Base-by-base conservation (phyloP, 2,888 invertebrate genomes). In the Dynastes tityus region DNA sequence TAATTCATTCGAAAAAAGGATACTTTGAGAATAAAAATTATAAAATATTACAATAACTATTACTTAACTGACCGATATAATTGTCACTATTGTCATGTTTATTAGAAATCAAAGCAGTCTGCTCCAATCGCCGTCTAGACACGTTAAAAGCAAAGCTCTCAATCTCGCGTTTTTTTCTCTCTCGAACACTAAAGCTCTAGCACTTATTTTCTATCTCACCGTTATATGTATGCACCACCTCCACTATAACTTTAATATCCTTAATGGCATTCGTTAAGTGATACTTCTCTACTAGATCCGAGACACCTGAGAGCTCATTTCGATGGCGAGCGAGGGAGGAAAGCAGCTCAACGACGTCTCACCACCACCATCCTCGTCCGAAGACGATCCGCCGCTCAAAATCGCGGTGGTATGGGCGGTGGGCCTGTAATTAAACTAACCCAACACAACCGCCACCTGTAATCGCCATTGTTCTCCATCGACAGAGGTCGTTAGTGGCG, bases 181-280 rank as follows among this genome's bases (percentile, higher is more conserved):
- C 53, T 53, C 16, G n/a, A 16, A 53, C 2, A 51, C 53, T 2
- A 37, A 45, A 45, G 45, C 45, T 45, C 8, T 45, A 11, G 45
- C 45, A 45, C 45, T 45, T 45, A 45, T 11, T 9, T 45, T 8
- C 45, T 45, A 8, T 45, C 45, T 32, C 45, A 11, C 45, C 11
- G 45, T 45, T 45, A 45, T 22, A 22, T 55, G n/a, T 53, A 53
- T n/a, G 53, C 13, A 53, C 16, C 55, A 22, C 55, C 45, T 45
- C 45, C 9, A 2, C 5, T 63, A 63, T 63, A 63, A 63, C 63
- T 37, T 63, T 63, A 63, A 63, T 63, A 63, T 29, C 63, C 37
- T 37, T 63, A 63, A 63, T 63, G 63, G 63, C 63, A 32, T 63
- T 29, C 63, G 55, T 22, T 22, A 55, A 55, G 55, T 55, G 55